Conservation (phyloP, 2,888 invertebrate species). For the Melanchra persicariae region DNA sequence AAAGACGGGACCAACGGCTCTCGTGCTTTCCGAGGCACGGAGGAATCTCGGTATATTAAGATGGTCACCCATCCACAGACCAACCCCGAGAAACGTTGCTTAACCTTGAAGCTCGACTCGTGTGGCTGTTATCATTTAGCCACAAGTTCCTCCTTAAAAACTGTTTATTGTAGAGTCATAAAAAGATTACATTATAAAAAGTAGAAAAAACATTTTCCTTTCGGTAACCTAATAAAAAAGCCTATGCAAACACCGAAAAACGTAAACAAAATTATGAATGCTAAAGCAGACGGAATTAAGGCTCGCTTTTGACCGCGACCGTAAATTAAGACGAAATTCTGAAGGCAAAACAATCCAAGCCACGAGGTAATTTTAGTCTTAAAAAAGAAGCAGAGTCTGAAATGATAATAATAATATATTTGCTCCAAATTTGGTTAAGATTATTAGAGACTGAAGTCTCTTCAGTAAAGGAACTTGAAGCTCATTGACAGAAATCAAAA, state of each 20-base stretch:
- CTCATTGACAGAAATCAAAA: too few relatives aligned
- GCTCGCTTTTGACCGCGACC: conserved; percentile 14
- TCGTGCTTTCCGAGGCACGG: too few relatives aligned
- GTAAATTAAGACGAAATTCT: conserved; percentile 14
- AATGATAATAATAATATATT: not conserved
- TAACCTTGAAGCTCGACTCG: too few relatives aligned
- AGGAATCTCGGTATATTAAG: too few relatives aligned
- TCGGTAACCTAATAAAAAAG: conserved; percentile 21
- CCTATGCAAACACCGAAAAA: conserved; percentile 4
- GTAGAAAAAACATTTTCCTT: not conserved
- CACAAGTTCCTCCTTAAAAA: not conserved
- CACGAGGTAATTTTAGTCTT: not conserved
- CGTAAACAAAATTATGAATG: conserved; percentile 36
- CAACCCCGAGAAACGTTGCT: too few relatives aligned
- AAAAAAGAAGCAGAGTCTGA: not conserved
- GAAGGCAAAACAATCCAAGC: not conserved
- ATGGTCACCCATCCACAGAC: too few relatives aligned
- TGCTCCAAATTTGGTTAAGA: too few relatives aligned
- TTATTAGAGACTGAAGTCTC: too few relatives aligned
- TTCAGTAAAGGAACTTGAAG: too few relatives aligned
- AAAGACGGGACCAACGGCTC: too few relatives aligned
- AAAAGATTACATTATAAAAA: not conserved
- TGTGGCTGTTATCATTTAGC: too few relatives aligned
- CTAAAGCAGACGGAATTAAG: conserved; percentile 15
- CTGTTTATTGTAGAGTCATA: not conserved